Evolutionary conservation across 2,888 invertebrate species (phyloP).

Genomic region (Standfussiana lucernea): DNA sequence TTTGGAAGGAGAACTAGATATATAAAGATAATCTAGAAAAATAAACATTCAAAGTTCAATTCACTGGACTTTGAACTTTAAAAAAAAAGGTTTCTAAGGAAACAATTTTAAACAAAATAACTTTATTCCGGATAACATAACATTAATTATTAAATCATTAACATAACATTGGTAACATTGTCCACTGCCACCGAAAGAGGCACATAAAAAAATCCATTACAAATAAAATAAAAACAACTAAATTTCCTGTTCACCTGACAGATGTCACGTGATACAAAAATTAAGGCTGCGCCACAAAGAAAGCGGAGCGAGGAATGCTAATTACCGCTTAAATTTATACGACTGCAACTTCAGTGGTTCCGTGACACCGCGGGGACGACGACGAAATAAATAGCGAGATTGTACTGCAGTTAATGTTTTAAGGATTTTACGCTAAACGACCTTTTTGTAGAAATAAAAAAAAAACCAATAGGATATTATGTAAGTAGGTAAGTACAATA

Average conservation of each 20-base stretch:
- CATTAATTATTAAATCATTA: no score
- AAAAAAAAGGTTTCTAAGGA: no score
- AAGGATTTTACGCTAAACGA: conserved; percentile 54
- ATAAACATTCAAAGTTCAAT: background rate
- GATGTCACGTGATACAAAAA: conserved; percentile 80
- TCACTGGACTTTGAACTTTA: background rate
- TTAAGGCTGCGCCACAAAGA: conserved; percentile 74
- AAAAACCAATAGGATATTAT: no score
- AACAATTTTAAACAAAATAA: background rate
- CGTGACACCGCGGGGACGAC: conserved; percentile 79
- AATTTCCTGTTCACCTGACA: conserved; percentile 63
- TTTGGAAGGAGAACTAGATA: background rate
- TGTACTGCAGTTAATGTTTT: conserved; percentile 68
- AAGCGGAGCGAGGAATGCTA: conserved; percentile 79
- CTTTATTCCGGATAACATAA: background rate
- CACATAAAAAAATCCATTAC: conserved; percentile 19
- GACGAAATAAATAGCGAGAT: conserved; percentile 79
- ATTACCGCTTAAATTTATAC: conserved; percentile 86
- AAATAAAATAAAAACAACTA: conserved; percentile 33
- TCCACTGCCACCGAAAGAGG: background rate
- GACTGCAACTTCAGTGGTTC: conserved; percentile 80
- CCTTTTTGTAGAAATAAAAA: background rate
- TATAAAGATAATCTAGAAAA: background rate
- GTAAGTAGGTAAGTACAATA: no score
- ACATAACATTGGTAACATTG: background rate